These are phyloP conservation scores for Aphaenogaster ashmeadi DNA, from an alignment of 1,140 invertebrate species.

Conservation along the genomic window DNA sequence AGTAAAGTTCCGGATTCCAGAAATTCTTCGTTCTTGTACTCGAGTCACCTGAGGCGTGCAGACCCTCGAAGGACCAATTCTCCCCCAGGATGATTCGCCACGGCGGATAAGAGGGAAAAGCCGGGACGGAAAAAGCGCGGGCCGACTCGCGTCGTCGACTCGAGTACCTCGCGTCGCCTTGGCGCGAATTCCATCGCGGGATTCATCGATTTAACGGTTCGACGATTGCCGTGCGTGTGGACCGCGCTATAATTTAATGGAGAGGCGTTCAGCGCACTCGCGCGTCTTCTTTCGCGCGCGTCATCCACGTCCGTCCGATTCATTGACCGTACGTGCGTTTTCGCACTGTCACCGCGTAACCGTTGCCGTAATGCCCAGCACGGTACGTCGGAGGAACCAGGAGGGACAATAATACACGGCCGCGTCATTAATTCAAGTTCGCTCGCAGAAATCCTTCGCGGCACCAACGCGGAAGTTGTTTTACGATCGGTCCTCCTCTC, in stretches of 20 bases:
- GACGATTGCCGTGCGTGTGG: conserved; percentile 72
- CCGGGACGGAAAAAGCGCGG: conserved; percentile 40
- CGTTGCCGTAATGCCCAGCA: conserved; percentile 75
- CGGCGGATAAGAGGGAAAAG: conserved; percentile 44
- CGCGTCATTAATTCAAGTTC: conserved; percentile 80
- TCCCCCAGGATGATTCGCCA: conserved; percentile 43
- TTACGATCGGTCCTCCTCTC: conserved; percentile 59
- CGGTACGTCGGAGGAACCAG: conserved; percentile 36
- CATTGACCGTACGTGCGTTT: conserved; percentile 80
- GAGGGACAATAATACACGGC: conserved; percentile 71
- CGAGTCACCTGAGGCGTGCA: conserved; percentile 11
- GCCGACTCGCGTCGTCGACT: conserved; percentile 52
- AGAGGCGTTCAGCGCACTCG: conserved; percentile 77
- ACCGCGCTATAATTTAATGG: conserved; percentile 82
- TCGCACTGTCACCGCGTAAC: conserved; percentile 83
- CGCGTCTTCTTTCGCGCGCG: conserved; percentile 77
- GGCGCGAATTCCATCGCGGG: conserved; percentile 72
- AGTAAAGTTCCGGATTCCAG: conserved; percentile 55
- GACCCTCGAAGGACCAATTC: conserved; percentile 30
- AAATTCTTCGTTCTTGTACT: conserved; percentile 32
- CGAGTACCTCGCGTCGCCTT: conserved; percentile 62
- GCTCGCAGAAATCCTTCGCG: conserved; percentile 80
- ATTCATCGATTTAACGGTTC: conserved; percentile 84
- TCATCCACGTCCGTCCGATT: conserved; percentile 82
- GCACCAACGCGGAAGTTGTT: conserved; percentile 80